Evolutionary conservation across 2,888 invertebrate genomes (phyloP), one percentile per base, ranked within the genome.

Genomic region (Lithophane ornitopus): DNA sequence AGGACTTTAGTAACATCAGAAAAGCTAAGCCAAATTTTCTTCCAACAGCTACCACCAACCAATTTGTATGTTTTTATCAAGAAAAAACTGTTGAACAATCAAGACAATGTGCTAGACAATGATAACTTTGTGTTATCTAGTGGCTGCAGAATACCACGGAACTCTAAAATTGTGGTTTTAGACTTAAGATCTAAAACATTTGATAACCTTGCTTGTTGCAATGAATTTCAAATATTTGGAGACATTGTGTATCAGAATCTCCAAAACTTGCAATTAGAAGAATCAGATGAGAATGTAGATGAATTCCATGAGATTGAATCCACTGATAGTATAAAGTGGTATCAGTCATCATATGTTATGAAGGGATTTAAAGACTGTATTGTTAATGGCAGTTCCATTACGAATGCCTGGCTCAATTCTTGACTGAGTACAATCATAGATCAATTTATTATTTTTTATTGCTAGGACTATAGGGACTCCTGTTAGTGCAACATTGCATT

Each of bases 311-410:
- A 94, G 87, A 95, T 96, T 78, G 94, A 95, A 86, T 94, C 94
- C 2, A 93, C 91, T 7, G 90, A 94, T 78, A 83, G 83, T 44
- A 84, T 87, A 16, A 92, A 91, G 70, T 97, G 97, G 97, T 97
- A 95, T 90, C 97, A 97, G 87, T 97, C 96, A 28, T 96, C 93
- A 70, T 95, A 95, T 90, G 91, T 96, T 46, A 94, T 97, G 92
- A 97, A 97, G 90, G 97, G 97, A 28, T 97, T 97, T 87, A 97
- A 97, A 93, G 97, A 97, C 89, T 95, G 95, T 87, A 90, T 95
- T 90, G 93, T 97, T 22, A 96, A 97, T 92, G 97, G 97, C 49
- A 94, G 92, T 85, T 97, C 97, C 19, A 94, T 97, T 39, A 96
- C 96, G 22, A 97, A 97, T 87, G 89, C 93, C 62, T 97, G 97